Percentiles rank a stretch among this genome's conserved stretches.
Conservation (phyloP, 2,888 invertebrate species). For the Agriotes lineatus region DNA sequence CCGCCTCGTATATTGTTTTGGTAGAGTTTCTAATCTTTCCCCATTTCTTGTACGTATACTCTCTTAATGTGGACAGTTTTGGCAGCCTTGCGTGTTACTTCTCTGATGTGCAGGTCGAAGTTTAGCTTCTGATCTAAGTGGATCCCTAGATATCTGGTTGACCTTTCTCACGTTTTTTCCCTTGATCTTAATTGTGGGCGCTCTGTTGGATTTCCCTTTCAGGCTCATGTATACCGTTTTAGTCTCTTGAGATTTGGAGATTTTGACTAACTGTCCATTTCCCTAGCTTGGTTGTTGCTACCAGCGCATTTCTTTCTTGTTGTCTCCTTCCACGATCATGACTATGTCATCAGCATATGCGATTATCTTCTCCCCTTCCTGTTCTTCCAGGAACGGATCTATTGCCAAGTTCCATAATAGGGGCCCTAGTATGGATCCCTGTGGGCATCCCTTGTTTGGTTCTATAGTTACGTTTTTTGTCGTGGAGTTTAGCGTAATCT, state of each 20-base stretch:
- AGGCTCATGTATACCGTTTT: conserved; percentile 1
- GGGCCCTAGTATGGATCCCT: not conserved
- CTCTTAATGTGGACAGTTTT: too few relatives aligned
- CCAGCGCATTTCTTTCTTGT: not conserved
- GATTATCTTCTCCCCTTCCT: not conserved
- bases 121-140: not conserved
- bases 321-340: not conserved
- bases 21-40: too few relatives aligned
- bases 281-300: not conserved
- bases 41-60: too few relatives aligned
- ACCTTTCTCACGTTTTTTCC: not conserved
- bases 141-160: not conserved
- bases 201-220: not conserved
- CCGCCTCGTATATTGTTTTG: too few relatives aligned
- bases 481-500: not conserved
- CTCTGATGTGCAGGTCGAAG: not conserved
- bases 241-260: not conserved
- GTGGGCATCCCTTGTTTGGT: not conserved
- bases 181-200: not conserved
- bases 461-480: not conserved
- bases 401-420: not conserved
- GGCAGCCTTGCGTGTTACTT: too few relatives aligned
- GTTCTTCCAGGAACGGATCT: not conserved
- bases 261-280: not conserved
- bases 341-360: not conserved